phyloP scores from a whole-genome alignment of 2,888 invertebrate species.

The Epinotia nisella region DNA sequence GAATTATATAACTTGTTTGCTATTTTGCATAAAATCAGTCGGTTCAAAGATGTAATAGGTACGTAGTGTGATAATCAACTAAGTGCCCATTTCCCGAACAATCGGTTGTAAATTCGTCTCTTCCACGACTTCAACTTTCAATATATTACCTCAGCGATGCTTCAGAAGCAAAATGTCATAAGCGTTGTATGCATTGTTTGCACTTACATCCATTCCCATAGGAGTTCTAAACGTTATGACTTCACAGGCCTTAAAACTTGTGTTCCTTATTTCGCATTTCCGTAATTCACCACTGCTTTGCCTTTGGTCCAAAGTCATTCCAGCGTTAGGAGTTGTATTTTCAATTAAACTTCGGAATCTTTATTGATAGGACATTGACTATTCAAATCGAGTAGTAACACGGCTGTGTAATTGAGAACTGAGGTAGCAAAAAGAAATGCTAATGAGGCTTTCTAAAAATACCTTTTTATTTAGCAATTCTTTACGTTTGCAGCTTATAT shows the following conservation, averaged over 20 bases:
- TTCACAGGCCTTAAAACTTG: constrained; percentile 6
- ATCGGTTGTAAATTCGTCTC: constrained; percentile 36
- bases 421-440: constrained; percentile 19
- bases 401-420: constrained; percentile 3
- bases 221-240: neutral
- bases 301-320: neutral
- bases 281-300: constrained; percentile 5
- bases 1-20: no score
- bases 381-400: constrained; percentile 7
- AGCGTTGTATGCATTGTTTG: neutral
- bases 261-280: constrained; percentile 21
- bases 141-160: constrained; percentile 1
- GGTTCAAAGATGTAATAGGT: neutral
- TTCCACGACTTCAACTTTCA: constrained; percentile 18
- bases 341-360: neutral
- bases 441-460: neutral
- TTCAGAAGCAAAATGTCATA: constrained; percentile 1
- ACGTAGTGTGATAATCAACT: constrained; percentile 5
- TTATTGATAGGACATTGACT: constrained; percentile 1
- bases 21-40: no score
- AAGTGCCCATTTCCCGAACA: constrained; percentile 6
- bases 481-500: neutral
- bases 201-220: constrained; percentile 3
- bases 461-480: neutral
- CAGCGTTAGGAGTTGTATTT: constrained; percentile 12